Evolutionary conservation across 1,140 invertebrate species (phyloP).

Genomic region (Rhagoletis pomonella): DNA sequence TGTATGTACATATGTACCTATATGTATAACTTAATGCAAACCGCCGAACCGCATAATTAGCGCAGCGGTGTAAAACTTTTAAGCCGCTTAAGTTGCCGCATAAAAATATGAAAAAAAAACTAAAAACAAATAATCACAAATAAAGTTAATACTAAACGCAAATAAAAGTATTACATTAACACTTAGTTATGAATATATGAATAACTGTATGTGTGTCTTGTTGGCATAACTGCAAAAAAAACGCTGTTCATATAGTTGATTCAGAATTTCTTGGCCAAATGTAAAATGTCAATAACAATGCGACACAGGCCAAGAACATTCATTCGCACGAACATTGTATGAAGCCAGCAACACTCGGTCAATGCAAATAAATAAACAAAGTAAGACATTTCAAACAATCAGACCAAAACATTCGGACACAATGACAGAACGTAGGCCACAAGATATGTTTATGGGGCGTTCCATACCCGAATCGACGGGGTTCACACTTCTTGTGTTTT

Average conservation of each 20-base stretch:
- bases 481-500: too few species aligned
- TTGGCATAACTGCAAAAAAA: slow-evolving; percentile 41
- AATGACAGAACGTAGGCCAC: not conserved
- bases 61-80: slow-evolving; percentile 14
- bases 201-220: not conserved
- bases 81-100: not conserved
- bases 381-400: not conserved
- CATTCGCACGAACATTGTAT: not conserved
- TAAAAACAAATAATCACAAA: not conserved
- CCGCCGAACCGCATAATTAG: not conserved
- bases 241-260: not conserved
- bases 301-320: not conserved
- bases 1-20: too few species aligned
- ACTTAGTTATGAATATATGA: not conserved
- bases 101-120: not conserved
- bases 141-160: not conserved
- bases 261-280: slow-evolving; percentile 45
- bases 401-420: not conserved
- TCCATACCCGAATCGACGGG: too few species aligned
- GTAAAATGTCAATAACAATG: slow-evolving; percentile 40
- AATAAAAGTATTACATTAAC: not conserved
- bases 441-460: not conserved
- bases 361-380: slow-evolving; percentile 6
- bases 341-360: not conserved
- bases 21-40: not conserved